A percentile compares a stretch with the other conserved stretches of the same genome.
Evolutionary conservation across 2,113 vertebrate genomes (phyloP).

Genomic region (Rhipidura dahli): DNA sequence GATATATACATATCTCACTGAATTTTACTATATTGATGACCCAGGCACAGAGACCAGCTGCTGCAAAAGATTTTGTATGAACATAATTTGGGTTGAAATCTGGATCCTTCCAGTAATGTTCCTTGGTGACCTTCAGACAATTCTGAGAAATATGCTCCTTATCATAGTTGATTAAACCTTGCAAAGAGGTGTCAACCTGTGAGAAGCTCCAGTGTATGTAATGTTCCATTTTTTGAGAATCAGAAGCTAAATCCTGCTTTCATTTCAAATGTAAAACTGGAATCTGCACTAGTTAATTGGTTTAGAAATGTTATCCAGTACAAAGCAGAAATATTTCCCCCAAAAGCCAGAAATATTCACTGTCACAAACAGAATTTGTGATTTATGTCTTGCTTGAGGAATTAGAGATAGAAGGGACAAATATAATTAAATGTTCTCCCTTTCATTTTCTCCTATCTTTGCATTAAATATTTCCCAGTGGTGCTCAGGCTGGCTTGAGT

Average conservation of each 20-base stretch:
- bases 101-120: slow-evolving; percentile 79
- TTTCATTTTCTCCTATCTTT: slow-evolving; percentile 38
- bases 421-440: slow-evolving; percentile 13
- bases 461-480: background rate
- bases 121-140: slow-evolving; percentile 80
- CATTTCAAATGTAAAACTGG: slow-evolving; percentile 46
- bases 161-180: slow-evolving; percentile 79
- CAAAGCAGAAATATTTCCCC: background rate
- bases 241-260: slow-evolving; percentile 35
- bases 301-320: background rate
- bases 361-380: background rate
- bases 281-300: slow-evolving; percentile 2
- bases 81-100: slow-evolving; percentile 82
- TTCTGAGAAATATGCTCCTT: slow-evolving; percentile 85
- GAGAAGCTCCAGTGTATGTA: background rate
- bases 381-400: background rate
- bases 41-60: slow-evolving; percentile 85
- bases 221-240: slow-evolving; percentile 25
- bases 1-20: slow-evolving; percentile 26
- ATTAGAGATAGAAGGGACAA: background rate
- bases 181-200: slow-evolving; percentile 83
- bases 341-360: background rate
- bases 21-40: slow-evolving; percentile 82
- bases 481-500: background rate
- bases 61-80: slow-evolving; percentile 82